These are phyloP conservation scores for Orthosia gothica DNA, from an alignment of 2,888 invertebrate genomes.

Conservation along the genomic window DNA sequence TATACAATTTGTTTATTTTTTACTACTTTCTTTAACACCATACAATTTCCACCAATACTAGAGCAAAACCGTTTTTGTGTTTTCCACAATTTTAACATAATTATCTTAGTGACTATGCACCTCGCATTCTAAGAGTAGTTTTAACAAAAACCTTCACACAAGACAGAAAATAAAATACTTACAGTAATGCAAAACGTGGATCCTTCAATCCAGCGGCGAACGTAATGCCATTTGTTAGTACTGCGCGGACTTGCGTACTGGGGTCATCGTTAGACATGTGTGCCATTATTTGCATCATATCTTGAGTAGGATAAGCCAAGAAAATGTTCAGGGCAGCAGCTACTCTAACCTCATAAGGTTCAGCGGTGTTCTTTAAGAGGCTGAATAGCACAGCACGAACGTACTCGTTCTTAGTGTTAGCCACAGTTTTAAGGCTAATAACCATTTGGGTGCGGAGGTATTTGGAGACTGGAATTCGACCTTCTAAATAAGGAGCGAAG, in stretches of 20 bases:
- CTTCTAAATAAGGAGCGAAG: slow-evolving; percentile 93
- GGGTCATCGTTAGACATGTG: slow-evolving; percentile 92
- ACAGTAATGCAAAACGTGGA: slow-evolving; percentile 87
- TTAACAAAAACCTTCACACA: too few species aligned
- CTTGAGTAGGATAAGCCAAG: slow-evolving; percentile 91
- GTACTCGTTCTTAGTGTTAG: slow-evolving; percentile 86
- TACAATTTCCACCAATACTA: too few species aligned
- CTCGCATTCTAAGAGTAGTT: too few species aligned
- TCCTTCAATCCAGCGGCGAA: slow-evolving; percentile 89
- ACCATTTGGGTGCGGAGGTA: slow-evolving; percentile 93
- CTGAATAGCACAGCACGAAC: slow-evolving; percentile 92
- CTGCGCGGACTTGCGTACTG: slow-evolving; percentile 92
- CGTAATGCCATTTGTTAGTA: slow-evolving; percentile 92
- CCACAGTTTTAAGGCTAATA: slow-evolving; percentile 89
- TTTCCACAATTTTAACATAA: too few species aligned
- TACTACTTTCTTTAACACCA: too few species aligned
- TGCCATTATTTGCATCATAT: slow-evolving; percentile 94
- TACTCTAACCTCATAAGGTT: slow-evolving; percentile 92
- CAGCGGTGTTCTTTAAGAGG: slow-evolving; percentile 93
- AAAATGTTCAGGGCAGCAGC: slow-evolving; percentile 92
- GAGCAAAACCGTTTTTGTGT: too few species aligned
- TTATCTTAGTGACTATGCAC: too few species aligned
- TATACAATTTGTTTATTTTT: too few species aligned
- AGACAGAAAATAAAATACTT: slow-evolving; percentile 72
- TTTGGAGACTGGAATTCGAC: slow-evolving; percentile 88